Conservation (phyloP, 2,113 vertebrate species). For the Malurus alboscapulatus region DNA sequence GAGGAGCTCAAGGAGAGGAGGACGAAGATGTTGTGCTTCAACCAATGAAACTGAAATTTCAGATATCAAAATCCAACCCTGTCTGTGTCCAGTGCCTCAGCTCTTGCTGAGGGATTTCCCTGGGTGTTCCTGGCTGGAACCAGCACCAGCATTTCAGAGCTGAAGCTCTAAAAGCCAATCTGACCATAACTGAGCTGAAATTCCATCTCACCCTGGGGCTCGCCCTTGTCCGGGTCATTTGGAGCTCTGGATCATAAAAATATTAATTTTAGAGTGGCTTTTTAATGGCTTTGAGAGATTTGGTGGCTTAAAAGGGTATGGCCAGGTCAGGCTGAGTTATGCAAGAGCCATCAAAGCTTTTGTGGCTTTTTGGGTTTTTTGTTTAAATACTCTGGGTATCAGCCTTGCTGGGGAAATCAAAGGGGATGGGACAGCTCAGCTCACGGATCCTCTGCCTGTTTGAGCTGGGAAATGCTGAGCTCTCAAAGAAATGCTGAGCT, state of each 20-base stretch:
- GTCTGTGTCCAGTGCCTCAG: background rate
- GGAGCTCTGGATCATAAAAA: background rate
- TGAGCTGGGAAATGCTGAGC: background rate
- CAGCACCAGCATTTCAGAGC: background rate
- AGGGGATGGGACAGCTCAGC: background rate
- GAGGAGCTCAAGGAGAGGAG: background rate
- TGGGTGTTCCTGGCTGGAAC: background rate
- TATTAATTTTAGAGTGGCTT: background rate
- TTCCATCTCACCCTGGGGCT: background rate
- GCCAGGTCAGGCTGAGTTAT: background rate
- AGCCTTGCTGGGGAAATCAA: background rate
- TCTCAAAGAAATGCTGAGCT: background rate
- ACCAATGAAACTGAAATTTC: background rate
- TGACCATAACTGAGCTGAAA: background rate
- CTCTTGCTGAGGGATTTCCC: background rate
- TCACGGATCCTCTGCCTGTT: fast-evolving
- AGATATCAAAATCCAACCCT: background rate
- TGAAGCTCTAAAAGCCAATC: background rate
- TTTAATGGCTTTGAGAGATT: background rate
- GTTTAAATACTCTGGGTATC: background rate
- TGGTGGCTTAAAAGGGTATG: background rate
- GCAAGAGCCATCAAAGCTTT: background rate
- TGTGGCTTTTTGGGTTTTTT: background rate
- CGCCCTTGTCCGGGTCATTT: fast-evolving
- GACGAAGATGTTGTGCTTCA: background rate